Evolutionary conservation across 64 coral and sea anemone species (phyloP).

Genomic region (Porites australiensis): DNA sequence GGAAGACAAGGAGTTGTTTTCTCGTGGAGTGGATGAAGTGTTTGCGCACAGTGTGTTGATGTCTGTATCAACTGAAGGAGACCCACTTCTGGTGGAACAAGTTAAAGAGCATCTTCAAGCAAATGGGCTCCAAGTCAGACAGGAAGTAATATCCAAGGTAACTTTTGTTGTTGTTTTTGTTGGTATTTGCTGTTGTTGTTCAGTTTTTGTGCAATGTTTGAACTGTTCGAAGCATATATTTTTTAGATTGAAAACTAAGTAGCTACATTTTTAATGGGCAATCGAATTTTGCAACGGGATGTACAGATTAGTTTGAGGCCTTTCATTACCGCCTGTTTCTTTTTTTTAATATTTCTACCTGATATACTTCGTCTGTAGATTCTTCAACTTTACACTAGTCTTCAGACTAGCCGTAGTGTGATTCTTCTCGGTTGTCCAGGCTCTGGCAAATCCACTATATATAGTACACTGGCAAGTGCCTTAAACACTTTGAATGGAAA

Average conservation of each 20-base stretch:
- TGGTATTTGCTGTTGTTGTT: too few species aligned
- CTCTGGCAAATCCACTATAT: constrained; percentile 85
- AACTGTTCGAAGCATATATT: too few species aligned
- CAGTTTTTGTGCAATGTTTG: too few species aligned
- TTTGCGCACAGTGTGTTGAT: constrained; percentile 93
- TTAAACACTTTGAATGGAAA: constrained; percentile 57
- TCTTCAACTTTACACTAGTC: constrained; percentile 79
- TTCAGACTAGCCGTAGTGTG: constrained; percentile 68
- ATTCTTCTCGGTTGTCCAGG: constrained; percentile 88
- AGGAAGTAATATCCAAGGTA: constrained; percentile 85
- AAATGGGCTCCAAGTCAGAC: constrained; percentile 77
- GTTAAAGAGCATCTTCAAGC: constrained; percentile 83
- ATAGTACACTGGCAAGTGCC: constrained; percentile 72
- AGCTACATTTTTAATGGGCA: too few species aligned
- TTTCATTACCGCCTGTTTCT: not conserved
- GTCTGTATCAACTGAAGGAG: constrained; percentile 56
- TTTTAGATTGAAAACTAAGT: too few species aligned
- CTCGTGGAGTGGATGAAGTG: constrained; percentile 68
- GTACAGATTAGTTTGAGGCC: too few species aligned
- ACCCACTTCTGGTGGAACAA: constrained; percentile 73
- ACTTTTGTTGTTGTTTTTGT: too few species aligned
- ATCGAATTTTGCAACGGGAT: too few species aligned
- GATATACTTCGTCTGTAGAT: constrained; percentile 52
- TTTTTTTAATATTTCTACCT: not conserved
- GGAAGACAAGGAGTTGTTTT: constrained; percentile 75